Evolutionary conservation across 2,797 vertebrate species (phyloP), one percentile per base, ranked within the genome.

Genomic region (Staurois parvus): DNA sequence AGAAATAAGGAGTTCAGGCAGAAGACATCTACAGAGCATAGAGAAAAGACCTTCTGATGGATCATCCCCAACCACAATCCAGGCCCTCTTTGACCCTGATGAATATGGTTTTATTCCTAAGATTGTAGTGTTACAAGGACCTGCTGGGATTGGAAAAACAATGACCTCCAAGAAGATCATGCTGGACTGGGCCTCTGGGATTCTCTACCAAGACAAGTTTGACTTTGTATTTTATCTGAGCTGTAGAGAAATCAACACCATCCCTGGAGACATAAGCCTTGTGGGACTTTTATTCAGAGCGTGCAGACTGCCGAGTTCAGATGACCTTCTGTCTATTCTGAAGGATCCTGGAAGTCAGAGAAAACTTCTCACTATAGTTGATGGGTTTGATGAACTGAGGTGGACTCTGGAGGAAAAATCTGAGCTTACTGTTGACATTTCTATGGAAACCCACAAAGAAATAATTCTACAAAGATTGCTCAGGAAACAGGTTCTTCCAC

Each of bases 311-410:
- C 32, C 2, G 32, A 21, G 21, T n/a, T 59, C 56, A 24, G 56
- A 13, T n/a, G 56, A 59, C 24, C 56, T 59, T 19, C 4, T 21
- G 21, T 21, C 56, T 59, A 59, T 59, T 59, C 24, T 59, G 56
- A 3, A 19, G 0, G 1, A 2, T 4, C 0, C 70, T 0, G 37
- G 9, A 37, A 37, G 37, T 37, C 88, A 83, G 0, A 52, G 90
- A 24, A 89, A 83, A 11, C 87, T 92, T 52, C 82, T 94, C 13
- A 85, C 92, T 8, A 40, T 93, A 32, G 79, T 92, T 13, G 92
- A 94, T 67, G 89, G 91, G 70, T 91, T 88, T 21, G 76, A 87
- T 75, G 87, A 87, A 40, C 2, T 29, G 1, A n/a, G 28, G 12
- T 87, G 81, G 26, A 88, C 29, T 81, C 83, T 40, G 6, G 15